phyloP scores from a whole-genome alignment of 2,113 vertebrate genomes.

The Eulemur rufifrons region DNA sequence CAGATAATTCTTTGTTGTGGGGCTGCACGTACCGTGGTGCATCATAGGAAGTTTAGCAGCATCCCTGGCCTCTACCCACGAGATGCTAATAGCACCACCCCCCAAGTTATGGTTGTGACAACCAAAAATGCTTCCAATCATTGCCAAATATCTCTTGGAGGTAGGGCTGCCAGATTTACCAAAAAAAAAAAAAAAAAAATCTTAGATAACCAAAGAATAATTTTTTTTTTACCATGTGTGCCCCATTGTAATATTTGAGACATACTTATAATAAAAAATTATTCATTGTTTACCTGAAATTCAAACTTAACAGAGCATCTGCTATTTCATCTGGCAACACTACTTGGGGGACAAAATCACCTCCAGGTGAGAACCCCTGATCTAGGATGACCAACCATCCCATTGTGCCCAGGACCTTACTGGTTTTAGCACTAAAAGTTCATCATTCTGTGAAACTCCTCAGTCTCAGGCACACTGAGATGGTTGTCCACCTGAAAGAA shows the following conservation, averaged over 20 bases:
- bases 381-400: background rate
- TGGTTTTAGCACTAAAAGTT: background rate
- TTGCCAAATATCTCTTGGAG: background rate
- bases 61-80: no score
- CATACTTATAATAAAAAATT: background rate
- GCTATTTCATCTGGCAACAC: background rate
- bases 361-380: background rate
- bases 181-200: background rate
- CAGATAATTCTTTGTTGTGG: no score
- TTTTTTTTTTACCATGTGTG: background rate
- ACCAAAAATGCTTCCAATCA: background rate
- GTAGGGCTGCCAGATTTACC: background rate
- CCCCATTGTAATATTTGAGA: background rate
- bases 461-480: background rate
- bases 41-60: background rate
- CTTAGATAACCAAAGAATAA: background rate
- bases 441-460: background rate
- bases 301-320: background rate
- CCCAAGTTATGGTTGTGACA: background rate
- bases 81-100: accelerated
- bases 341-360: accelerated
- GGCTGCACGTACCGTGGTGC: accelerated
- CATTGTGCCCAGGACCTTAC: background rate
- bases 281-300: background rate
- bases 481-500: background rate